Percentiles rank a stretch among this genome's conserved stretches.
phyloP scores from a whole-genome alignment of 2,797 vertebrate species.

The Chloroceryle inda region DNA sequence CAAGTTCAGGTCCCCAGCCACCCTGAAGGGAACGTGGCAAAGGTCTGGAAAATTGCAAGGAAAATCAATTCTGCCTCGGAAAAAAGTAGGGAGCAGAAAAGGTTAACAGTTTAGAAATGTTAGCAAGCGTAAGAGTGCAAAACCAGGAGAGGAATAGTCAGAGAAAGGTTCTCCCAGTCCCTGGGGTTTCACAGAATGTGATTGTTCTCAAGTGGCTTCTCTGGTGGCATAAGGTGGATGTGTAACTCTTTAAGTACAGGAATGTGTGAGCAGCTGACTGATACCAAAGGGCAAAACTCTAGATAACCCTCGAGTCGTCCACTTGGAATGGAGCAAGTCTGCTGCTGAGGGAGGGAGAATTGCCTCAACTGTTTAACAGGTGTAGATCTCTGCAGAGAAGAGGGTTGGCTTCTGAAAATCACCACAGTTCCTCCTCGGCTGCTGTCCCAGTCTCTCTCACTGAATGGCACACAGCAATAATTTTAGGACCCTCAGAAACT shows the following conservation, averaged over 20 bases:
- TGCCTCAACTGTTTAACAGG: background rate
- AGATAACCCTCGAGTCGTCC: background rate
- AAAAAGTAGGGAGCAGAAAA: background rate
- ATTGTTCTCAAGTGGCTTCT: background rate
- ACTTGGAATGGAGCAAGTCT: background rate
- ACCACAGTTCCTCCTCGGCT: background rate
- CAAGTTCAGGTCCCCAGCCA: background rate
- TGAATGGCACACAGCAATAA: background rate
- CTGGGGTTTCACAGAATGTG: background rate
- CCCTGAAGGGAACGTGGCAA: background rate
- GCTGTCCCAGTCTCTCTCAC: background rate
- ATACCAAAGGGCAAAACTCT: background rate
- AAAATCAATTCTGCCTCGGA: background rate
- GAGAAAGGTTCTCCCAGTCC: background rate
- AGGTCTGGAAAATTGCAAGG: background rate
- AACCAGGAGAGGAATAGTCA: background rate
- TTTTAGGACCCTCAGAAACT: background rate
- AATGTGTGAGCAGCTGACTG: background rate
- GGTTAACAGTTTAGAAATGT: background rate
- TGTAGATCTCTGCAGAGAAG: background rate
- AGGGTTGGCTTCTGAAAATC: background rate
- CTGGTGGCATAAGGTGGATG: background rate
- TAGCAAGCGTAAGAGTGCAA: background rate
- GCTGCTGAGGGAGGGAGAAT: background rate
- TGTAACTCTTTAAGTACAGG: background rate